Conservation (phyloP, 2,113 vertebrate species). For the Pagrus major region DNA sequence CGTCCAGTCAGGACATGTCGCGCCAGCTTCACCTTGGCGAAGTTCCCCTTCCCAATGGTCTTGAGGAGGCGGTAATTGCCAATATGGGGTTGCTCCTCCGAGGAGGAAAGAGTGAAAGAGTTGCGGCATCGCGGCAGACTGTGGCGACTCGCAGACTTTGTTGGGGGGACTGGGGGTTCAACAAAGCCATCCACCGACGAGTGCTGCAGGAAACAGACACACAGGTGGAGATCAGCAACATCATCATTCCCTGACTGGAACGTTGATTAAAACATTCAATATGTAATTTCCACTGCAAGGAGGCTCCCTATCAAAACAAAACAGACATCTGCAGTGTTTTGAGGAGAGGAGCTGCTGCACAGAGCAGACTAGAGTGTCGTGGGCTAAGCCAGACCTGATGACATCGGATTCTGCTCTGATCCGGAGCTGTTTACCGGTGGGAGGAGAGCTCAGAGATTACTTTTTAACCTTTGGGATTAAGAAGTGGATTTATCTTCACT, state of each 20-base stretch:
- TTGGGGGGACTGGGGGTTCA: slow-evolving; percentile 88
- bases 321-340: no score
- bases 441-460: no score
- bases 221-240: slow-evolving; percentile 40
- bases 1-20: slow-evolving; percentile 94
- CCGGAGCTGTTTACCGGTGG: no score
- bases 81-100: slow-evolving; percentile 93
- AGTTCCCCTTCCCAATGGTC: slow-evolving; percentile 97
- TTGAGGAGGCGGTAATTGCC: slow-evolving; percentile 97
- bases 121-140: slow-evolving; percentile 93
- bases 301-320: no score
- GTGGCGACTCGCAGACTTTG: slow-evolving; percentile 94
- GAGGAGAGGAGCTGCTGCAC: no score
- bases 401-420: no score
- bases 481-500: no score
- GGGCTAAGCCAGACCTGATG: no score
- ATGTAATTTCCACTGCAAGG: no score
- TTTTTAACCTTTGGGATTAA: no score
- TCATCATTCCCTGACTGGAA: background rate
- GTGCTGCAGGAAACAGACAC: slow-evolving; percentile 82
- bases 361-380: no score
- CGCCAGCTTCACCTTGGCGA: slow-evolving; percentile 96
- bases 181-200: slow-evolving; percentile 93
- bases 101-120: slow-evolving; percentile 91
- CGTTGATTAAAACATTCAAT: no score